Percentiles rank a stretch among this genome's conserved stretches.
Evolutionary conservation across 2,797 vertebrate genomes (phyloP).

Genomic region (Monodelphis domestica): DNA sequence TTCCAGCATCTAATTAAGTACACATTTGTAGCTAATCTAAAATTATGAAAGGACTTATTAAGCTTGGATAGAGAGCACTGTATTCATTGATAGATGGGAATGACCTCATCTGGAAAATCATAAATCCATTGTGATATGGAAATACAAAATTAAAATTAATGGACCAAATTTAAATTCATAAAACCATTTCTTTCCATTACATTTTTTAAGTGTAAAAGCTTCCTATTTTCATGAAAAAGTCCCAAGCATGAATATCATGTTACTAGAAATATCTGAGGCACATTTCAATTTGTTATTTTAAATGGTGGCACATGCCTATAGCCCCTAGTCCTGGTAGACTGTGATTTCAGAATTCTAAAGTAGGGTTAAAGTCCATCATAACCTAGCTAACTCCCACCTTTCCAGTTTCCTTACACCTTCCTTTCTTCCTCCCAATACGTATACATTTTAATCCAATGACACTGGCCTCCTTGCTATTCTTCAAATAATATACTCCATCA

Average conservation of each 20-base stretch:
- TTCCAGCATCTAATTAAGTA: constrained; percentile 41
- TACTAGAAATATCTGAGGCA: background rate
- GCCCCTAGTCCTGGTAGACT: background rate
- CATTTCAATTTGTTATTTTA: constrained; percentile 42
- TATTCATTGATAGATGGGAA: background rate
- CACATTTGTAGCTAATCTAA: background rate
- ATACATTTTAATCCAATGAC: background rate
- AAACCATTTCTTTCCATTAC: constrained; percentile 68
- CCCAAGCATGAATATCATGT: constrained; percentile 34
- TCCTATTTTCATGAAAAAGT: constrained; percentile 50
- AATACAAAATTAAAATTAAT: constrained; percentile 55
- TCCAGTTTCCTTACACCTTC: background rate
- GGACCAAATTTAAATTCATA: constrained; percentile 61
- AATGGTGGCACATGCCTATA: background rate
- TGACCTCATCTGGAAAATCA: background rate
- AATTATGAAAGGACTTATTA: background rate
- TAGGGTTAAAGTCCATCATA: background rate
- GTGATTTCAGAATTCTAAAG: background rate
- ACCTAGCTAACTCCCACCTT: background rate
- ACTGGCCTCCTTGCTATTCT: background rate
- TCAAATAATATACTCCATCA: background rate
- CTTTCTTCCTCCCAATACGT: background rate
- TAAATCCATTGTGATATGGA: background rate
- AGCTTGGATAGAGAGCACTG: background rate
- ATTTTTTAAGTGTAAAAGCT: constrained; percentile 57